Conservation (phyloP, 2,888 invertebrate species). For the Eledone cirrhosa region DNA sequence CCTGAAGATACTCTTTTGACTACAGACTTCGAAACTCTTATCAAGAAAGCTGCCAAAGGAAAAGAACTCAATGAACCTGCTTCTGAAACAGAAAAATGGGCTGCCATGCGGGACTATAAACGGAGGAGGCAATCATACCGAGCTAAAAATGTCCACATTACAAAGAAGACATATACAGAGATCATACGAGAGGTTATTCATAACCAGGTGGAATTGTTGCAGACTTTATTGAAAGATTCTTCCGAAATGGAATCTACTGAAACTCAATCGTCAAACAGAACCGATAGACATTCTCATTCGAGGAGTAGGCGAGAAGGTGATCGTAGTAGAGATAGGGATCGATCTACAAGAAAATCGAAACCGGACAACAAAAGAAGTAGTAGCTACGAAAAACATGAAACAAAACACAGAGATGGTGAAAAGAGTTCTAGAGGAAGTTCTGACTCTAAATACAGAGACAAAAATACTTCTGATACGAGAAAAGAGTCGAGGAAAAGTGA, state of each 20-base stretch:
- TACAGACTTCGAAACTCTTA: constrained; percentile 1
- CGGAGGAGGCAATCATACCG: constrained; percentile 64
- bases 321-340: too few relatives aligned
- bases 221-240: constrained; percentile 35
- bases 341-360: too few relatives aligned
- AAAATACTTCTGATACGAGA: not conserved
- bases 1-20: constrained; percentile 2
- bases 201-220: constrained; percentile 56
- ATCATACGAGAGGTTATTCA: constrained; percentile 57
- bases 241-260: not conserved
- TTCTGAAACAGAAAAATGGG: constrained; percentile 51
- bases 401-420: not conserved
- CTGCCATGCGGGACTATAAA: constrained; percentile 61
- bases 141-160: constrained; percentile 66
- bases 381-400: too few relatives aligned
- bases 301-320: constrained; percentile 26
- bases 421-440: constrained; percentile 17
- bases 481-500: not conserved
- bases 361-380: too few relatives aligned
- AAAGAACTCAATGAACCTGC: not conserved
- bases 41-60: not conserved
- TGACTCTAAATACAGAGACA: not conserved
- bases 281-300: constrained; percentile 21
- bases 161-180: constrained; percentile 65
- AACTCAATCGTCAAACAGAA: not conserved